Percentiles rank a stretch among this genome's conserved stretches.
Conservation (phyloP, 1,140 invertebrate species). For the Microplitis demolitor region DNA sequence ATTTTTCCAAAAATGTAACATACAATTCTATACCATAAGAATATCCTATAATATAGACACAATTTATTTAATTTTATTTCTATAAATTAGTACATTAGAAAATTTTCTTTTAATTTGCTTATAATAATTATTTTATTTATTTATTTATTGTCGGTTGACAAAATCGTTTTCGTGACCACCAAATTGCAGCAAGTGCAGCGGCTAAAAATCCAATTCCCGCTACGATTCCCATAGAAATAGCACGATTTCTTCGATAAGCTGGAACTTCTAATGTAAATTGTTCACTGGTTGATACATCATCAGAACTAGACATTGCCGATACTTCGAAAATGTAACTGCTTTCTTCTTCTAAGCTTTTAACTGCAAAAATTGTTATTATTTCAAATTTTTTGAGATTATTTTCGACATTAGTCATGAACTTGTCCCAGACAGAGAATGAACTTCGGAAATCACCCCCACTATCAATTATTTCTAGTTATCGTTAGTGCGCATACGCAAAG, state of each 20-base stretch:
- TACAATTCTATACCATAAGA: too few species aligned
- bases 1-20: too few species aligned
- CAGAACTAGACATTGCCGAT: conserved; percentile 63
- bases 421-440: too few species aligned
- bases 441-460: too few species aligned
- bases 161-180: conserved; percentile 65
- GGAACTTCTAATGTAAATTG: conserved; percentile 66
- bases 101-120: too few species aligned
- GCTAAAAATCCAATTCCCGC: conserved; percentile 66
- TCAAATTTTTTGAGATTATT: neutral
- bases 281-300: conserved; percentile 64
- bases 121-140: conserved; percentile 23
- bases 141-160: conserved; percentile 50
- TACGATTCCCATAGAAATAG: conserved; percentile 68
- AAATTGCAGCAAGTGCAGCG: conserved; percentile 64
- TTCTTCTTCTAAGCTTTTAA: conserved; percentile 69
- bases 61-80: too few species aligned
- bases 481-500: too few species aligned
- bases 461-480: too few species aligned
- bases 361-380: conserved; percentile 46
- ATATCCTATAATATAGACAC: too few species aligned
- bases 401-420: too few species aligned
- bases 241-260: conserved; percentile 66
- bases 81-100: too few species aligned
- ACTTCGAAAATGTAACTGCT: conserved; percentile 71